phyloP scores from a whole-genome alignment of 2,797 vertebrate genomes.

The Alca torda region DNA sequence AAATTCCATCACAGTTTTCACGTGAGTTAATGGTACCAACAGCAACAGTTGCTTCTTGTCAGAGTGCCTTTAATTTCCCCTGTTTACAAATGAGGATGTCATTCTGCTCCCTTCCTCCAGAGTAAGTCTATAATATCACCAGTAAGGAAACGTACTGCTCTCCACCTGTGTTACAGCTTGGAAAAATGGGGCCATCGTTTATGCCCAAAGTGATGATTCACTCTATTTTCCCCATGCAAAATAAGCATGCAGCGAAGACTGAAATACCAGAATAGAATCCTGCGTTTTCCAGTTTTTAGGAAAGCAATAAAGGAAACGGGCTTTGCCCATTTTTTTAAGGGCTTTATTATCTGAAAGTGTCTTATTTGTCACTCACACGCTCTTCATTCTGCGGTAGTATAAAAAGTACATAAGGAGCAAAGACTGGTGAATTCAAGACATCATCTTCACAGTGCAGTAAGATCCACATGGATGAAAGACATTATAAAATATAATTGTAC shows the following conservation, averaged over 20 bases:
- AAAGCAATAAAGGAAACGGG: neutral
- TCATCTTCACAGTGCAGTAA: neutral
- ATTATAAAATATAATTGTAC: neutral
- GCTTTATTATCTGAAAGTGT: neutral
- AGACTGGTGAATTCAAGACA: neutral
- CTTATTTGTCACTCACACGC: neutral
- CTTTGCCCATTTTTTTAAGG: neutral
- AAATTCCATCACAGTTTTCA: neutral
- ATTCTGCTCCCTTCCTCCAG: neutral
- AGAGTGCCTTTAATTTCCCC: neutral
- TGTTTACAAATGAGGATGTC: neutral
- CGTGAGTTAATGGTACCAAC: neutral
- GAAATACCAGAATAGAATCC: neutral
- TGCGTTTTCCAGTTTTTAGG: neutral
- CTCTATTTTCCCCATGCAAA: neutral
- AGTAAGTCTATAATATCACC: neutral
- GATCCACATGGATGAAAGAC: neutral
- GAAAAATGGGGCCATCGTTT: neutral
- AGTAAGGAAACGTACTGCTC: neutral
- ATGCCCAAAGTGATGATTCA: neutral
- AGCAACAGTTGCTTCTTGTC: neutral
- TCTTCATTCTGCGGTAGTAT: neutral
- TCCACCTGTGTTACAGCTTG: neutral
- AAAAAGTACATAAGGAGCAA: neutral
- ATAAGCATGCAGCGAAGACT: neutral